phyloP scores from a whole-genome alignment of 2,113 vertebrate genomes.

The Ctenomys sociabilis region DNA sequence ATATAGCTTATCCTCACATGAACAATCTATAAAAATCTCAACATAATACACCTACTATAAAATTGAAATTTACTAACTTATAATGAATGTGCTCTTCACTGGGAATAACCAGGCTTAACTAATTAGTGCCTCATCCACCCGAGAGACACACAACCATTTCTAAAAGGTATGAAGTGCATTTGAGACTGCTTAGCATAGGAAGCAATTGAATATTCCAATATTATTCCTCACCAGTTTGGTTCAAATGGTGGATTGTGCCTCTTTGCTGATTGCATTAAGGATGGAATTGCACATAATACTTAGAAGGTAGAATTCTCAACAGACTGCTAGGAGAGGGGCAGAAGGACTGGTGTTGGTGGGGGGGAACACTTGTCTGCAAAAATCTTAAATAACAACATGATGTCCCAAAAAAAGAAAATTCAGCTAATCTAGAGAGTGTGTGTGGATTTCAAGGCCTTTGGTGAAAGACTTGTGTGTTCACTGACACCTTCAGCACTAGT shows the following conservation, averaged over 20 bases:
- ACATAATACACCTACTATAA: constrained; percentile 50
- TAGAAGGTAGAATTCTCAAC: neutral
- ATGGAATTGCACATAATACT: neutral
- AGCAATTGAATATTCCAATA: constrained; percentile 33
- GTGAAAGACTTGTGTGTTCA: neutral
- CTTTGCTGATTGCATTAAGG: neutral
- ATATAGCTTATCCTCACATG: constrained; percentile 63
- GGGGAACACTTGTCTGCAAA: neutral
- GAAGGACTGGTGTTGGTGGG: accelerated
- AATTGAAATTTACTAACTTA: constrained; percentile 66
- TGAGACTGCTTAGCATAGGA: constrained; percentile 16
- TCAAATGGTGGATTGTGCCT: neutral
- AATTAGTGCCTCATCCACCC: constrained; percentile 62
- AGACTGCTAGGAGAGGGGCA: neutral
- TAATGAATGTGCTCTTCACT: constrained; percentile 55
- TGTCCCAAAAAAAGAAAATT: neutral
- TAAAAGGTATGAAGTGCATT: constrained; percentile 54
- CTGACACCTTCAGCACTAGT: neutral
- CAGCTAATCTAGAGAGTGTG: neutral
- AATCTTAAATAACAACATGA: neutral
- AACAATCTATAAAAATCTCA: constrained; percentile 70
- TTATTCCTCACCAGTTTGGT: neutral
- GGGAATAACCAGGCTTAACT: constrained; percentile 34
- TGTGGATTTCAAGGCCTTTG: neutral
- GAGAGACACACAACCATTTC: constrained; percentile 9